Conservation (phyloP, 2,113 vertebrate species). For the Pandion haliaetus region DNA sequence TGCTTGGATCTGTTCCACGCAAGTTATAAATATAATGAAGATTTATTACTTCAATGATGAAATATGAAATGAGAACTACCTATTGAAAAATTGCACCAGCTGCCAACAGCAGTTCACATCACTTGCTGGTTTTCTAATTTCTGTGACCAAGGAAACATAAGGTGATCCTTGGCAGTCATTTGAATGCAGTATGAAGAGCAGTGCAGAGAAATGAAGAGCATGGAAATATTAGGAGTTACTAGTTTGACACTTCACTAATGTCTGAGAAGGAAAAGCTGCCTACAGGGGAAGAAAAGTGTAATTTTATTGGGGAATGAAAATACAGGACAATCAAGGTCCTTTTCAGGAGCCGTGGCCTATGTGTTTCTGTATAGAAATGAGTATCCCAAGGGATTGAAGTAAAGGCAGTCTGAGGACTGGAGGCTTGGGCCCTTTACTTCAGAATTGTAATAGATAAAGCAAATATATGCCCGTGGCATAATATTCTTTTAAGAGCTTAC, state of each 20-base stretch:
- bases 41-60: neutral
- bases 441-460: neutral
- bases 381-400: neutral
- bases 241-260: neutral
- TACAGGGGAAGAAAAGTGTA: neutral
- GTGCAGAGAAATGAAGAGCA: neutral
- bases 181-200: neutral
- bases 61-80: neutral
- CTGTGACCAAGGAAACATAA: neutral
- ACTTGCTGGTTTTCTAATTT: neutral
- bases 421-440: neutral
- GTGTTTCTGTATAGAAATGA: neutral
- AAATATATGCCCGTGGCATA: neutral
- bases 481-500: neutral
- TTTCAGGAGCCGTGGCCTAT: neutral
- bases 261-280: neutral
- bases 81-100: neutral
- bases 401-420: neutral
- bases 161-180: neutral
- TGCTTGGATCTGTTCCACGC: neutral
- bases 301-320: neutral
- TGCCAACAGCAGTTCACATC: neutral
- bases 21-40: neutral
- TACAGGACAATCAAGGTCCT: neutral
- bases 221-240: neutral